Percentiles rank a stretch among this genome's conserved stretches.
Conservation (phyloP, 2,113 vertebrate species). For the Lampris incognitus region DNA sequence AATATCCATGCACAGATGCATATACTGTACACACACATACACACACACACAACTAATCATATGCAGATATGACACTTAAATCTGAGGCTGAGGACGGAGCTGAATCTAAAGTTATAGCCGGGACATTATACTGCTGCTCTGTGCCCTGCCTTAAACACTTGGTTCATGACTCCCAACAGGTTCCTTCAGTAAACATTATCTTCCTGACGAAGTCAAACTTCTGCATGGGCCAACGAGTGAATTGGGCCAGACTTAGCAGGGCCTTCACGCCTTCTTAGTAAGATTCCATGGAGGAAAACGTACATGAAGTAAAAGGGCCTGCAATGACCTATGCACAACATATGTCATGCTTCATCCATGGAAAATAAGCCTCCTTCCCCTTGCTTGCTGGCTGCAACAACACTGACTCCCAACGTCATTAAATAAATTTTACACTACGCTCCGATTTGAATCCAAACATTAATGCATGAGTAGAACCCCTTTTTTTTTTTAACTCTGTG, state of each 20-base stretch:
- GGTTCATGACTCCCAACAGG: conserved; percentile 42
- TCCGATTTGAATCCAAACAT: conserved; percentile 37
- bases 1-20: neutral
- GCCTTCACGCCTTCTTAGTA: conserved; percentile 47
- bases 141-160: conserved; percentile 30
- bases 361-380: conserved; percentile 70
- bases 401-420: conserved; percentile 47
- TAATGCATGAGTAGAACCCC: conserved; percentile 21
- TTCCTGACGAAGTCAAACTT: conserved; percentile 53
- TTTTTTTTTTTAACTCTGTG: conserved; percentile 7
- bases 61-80: conserved; percentile 1
- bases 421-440: conserved; percentile 69
- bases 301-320: conserved; percentile 51
- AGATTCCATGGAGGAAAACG: conserved; percentile 58
- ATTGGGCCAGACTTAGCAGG: conserved; percentile 34
- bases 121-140: conserved; percentile 32
- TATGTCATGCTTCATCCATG: conserved; percentile 60
- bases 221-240: conserved; percentile 43
- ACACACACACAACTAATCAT: neutral
- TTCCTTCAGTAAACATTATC: conserved; percentile 70
- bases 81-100: neutral
- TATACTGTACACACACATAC: neutral
- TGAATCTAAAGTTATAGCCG: neutral
- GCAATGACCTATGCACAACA: conserved; percentile 68
- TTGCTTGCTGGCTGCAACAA: conserved; percentile 65